Base-by-base conservation (phyloP, 1,140 invertebrate genomes). In the Helicoverpa armigera region DNA sequence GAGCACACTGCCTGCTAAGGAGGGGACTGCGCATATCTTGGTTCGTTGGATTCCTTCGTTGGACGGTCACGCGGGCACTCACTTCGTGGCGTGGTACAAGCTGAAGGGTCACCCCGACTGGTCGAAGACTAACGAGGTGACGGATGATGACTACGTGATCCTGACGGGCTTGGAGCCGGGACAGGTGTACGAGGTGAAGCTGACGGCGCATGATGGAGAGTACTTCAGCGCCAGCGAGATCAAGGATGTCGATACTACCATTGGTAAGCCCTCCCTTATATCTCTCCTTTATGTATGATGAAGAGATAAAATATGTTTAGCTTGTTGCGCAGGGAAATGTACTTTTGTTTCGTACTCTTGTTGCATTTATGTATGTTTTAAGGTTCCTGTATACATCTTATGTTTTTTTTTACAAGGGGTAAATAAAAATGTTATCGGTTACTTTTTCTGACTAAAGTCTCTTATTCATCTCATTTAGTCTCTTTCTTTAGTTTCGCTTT, bases 191-290 rank as follows among this genome's bases (percentile, higher is more conserved):
- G 98, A 99, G 86, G 97, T 99, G 89, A 96, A 97, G 79, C 96
- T 99, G 2, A 98, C 99, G 7, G 97, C 99, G 29, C 98, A 99
- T 60, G 99, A 99, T 94, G 98, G 98, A 2, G 96, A 97, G 51
- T 97, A 96, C 77, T 92, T 97, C 63, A 97, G 96, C 10, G 96
- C 97, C 86, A 98, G 98, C 87, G 96, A 96, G 65, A 82, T 95
- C 0, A 96, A 97, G 91, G 97, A 98, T 86, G 96, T 99, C 50
- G 97, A 98, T 86, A 98, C 98, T 16, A 97, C 96, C 73, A 92
- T 91, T 74, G 92, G 93, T 93, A 77, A 91, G 90, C 89, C 23
- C 23, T 23, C 23, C 35, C 7, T 35, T 43, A 9, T 43, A 9
- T 43, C 5, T 0, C 5, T 9, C 5, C 5, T 43, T 7, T 43